Percentiles rank a stretch among this genome's conserved stretches.
Evolutionary conservation across 2,113 vertebrate species (phyloP).

Genomic region (Dicaeum eximium): DNA sequence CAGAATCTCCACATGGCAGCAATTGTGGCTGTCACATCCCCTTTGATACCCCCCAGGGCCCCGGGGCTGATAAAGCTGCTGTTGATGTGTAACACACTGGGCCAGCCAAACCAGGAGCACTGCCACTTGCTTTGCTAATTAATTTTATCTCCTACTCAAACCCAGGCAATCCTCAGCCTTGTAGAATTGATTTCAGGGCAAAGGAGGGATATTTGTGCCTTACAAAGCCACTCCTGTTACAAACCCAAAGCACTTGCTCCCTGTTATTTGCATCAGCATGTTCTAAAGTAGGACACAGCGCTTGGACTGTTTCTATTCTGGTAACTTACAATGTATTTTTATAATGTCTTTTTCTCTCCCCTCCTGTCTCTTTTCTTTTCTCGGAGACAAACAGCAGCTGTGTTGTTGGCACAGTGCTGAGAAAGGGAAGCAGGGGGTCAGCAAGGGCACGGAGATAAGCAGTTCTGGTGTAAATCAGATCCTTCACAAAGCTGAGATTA

Average conservation of each 20-base stretch:
- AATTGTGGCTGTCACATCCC: constrained; percentile 32
- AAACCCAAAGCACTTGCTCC: not conserved
- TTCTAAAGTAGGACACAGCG: constrained; percentile 42
- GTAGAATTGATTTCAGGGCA: constrained; percentile 46
- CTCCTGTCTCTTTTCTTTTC: constrained; percentile 5
- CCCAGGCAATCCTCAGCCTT: not conserved
- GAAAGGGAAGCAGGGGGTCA: constrained; percentile 45
- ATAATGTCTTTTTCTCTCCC: not conserved
- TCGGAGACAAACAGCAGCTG: constrained; percentile 55
- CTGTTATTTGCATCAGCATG: not conserved
- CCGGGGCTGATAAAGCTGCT: constrained; percentile 17
- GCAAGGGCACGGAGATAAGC: constrained; percentile 18
- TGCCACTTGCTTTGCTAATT: constrained; percentile 52
- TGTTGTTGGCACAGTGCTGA: constrained; percentile 32
- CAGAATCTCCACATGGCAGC: constrained; percentile 9
- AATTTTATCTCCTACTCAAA: constrained; percentile 55
- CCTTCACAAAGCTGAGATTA: constrained; percentile 30
- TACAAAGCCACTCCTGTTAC: not conserved
- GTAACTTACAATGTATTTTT: constrained; percentile 39
- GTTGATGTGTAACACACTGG: not conserved
- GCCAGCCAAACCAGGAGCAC: not conserved
- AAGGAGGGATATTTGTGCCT: not conserved
- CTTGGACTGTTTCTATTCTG: constrained; percentile 21
- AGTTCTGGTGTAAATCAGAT: constrained; percentile 47
- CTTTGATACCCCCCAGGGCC: constrained; percentile 15